These are phyloP conservation scores for Spea multiplicata DNA, from an alignment of 2,113 vertebrate genomes.

Conservation along the genomic window DNA sequence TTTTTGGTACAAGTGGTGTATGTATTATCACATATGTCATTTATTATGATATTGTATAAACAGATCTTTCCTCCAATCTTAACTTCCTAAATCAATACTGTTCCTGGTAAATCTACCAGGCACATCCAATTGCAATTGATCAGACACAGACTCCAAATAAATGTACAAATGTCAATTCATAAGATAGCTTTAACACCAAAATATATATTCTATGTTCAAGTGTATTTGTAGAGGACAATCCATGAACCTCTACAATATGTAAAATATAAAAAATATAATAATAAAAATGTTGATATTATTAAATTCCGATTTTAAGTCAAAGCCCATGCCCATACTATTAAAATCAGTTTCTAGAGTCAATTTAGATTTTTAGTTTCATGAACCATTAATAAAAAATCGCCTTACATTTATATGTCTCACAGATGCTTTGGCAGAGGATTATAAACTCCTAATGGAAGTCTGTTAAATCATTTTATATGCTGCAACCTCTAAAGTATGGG, in stretches of 20 bases:
- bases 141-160: too few species aligned
- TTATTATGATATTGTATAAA: too few species aligned
- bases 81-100: too few species aligned
- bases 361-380: slow-evolving; percentile 65
- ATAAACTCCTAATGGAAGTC: slow-evolving; percentile 69
- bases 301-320: slow-evolving; percentile 12
- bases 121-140: too few species aligned
- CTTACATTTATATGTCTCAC: slow-evolving; percentile 68
- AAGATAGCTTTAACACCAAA: too few species aligned
- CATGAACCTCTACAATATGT: background rate
- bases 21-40: too few species aligned
- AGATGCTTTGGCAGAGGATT: slow-evolving; percentile 72
- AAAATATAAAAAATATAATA: background rate
- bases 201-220: too few species aligned
- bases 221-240: too few species aligned
- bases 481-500: slow-evolving; percentile 55
- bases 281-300: slow-evolving; percentile 14
- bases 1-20: too few species aligned
- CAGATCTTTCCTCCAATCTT: too few species aligned
- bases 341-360: slow-evolving; percentile 58
- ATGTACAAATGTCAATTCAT: too few species aligned
- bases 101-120: too few species aligned
- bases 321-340: slow-evolving; percentile 44
- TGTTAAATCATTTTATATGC: slow-evolving; percentile 59
- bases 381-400: slow-evolving; percentile 77